These are phyloP conservation scores for Felis chaus DNA, from an alignment of 2,113 vertebrate genomes.

Conservation along the genomic window DNA sequence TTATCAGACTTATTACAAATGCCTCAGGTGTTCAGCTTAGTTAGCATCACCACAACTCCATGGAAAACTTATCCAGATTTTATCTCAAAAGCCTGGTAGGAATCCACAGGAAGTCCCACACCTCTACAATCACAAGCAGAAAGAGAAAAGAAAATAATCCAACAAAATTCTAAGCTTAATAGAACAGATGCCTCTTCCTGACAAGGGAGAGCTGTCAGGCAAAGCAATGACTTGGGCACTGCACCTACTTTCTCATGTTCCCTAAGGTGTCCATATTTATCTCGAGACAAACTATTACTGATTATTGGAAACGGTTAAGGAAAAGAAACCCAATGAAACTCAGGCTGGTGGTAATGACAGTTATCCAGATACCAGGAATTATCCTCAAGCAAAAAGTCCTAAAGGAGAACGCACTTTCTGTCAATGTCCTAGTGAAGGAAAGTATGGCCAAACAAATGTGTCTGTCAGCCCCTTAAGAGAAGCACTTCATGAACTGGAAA, in stretches of 20 bases:
- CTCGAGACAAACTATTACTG: background rate
- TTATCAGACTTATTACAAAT: slow-evolving; percentile 30
- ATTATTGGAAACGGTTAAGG: slow-evolving; percentile 56
- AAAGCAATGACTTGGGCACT: slow-evolving; percentile 36
- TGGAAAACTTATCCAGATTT: slow-evolving; percentile 44
- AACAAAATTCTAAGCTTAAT: slow-evolving; percentile 45
- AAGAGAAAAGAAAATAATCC: slow-evolving; percentile 10
- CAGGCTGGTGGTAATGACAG: slow-evolving; percentile 40
- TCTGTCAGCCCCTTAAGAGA: background rate
- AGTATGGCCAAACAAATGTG: background rate
- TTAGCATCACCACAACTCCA: background rate
- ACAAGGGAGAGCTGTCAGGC: slow-evolving; percentile 28
- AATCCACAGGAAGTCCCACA: slow-evolving; percentile 34
- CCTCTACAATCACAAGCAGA: slow-evolving; percentile 34
- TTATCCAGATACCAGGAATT: slow-evolving; percentile 38
- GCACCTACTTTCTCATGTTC: slow-evolving; percentile 20
- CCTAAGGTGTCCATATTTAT: slow-evolving; percentile 48
- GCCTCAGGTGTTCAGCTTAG: background rate
- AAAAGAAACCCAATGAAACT: slow-evolving; percentile 39
- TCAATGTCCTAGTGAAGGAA: background rate
- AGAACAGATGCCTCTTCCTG: slow-evolving; percentile 47
- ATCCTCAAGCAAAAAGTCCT: slow-evolving; percentile 35
- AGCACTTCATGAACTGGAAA: background rate
- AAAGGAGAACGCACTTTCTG: background rate
- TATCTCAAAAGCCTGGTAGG: slow-evolving; percentile 33